phyloP scores from a whole-genome alignment of 1,140 invertebrate species.

The Trichonephila clavipes region DNA sequence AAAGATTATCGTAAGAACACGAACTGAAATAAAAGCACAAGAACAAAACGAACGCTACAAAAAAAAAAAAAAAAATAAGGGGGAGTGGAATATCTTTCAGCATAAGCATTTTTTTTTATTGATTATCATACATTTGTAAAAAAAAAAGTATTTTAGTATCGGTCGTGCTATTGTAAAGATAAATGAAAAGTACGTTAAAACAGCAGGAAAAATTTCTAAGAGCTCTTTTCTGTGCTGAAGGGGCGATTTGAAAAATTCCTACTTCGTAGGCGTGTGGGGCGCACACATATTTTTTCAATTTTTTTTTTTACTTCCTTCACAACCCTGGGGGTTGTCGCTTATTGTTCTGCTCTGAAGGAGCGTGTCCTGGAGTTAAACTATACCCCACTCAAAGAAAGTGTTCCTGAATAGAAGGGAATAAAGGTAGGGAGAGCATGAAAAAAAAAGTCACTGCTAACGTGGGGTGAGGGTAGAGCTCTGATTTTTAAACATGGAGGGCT shows the following conservation, averaged over 20 bases:
- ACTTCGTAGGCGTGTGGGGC: neutral
- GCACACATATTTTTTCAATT: no score
- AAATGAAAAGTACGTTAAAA: constrained; percentile 17
- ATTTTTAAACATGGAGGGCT: no score
- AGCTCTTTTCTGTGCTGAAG: neutral
- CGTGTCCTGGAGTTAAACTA: neutral
- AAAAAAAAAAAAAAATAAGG: neutral
- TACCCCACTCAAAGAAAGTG: neutral
- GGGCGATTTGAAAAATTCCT: constrained; percentile 5
- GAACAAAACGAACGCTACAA: no score
- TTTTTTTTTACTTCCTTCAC: neutral
- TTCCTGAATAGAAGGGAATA: neutral
- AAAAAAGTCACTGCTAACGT: neutral
- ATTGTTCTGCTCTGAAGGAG: constrained; percentile 11
- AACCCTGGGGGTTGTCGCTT: neutral
- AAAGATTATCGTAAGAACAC: neutral
- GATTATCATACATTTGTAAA: neutral
- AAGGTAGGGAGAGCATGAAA: neutral
- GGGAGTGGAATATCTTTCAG: neutral
- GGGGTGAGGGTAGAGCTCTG: no score
- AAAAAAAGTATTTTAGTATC: neutral
- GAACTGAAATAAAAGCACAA: neutral
- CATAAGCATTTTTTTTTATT: constrained; percentile 17
- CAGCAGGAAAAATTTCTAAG: neutral
- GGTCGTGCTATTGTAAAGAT: neutral